These are phyloP conservation scores for Meriones unguiculatus DNA, from an alignment of 2,113 vertebrate species.

Conservation along the genomic window DNA sequence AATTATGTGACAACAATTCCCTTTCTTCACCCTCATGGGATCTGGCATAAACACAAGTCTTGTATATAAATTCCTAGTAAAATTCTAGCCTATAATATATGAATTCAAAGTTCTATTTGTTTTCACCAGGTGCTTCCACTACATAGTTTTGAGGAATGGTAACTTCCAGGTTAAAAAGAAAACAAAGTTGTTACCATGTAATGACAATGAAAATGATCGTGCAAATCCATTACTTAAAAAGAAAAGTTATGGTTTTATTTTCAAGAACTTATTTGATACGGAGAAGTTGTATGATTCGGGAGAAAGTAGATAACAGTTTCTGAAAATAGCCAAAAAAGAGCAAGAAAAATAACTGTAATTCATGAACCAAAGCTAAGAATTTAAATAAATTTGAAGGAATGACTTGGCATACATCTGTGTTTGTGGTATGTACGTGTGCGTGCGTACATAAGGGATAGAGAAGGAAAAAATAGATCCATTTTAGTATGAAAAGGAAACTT, in stretches of 20 bases:
- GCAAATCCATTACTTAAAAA: background rate
- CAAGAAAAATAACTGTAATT: background rate
- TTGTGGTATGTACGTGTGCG: too few species aligned
- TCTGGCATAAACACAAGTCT: background rate
- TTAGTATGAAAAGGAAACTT: background rate
- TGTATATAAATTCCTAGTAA: background rate
- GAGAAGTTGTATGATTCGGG: background rate
- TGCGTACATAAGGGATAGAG: background rate
- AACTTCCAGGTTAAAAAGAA: background rate
- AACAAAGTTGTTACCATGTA: background rate
- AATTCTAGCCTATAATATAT: background rate
- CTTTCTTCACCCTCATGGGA: background rate
- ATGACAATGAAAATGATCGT: background rate
- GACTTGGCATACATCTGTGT: background rate
- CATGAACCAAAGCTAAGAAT: background rate
- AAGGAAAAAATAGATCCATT: background rate
- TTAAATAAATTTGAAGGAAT: background rate
- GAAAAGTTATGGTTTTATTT: background rate
- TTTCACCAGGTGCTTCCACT: background rate
- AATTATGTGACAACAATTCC: background rate
- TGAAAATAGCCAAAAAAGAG: background rate
- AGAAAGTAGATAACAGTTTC: background rate
- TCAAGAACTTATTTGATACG: background rate
- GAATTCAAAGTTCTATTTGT: background rate
- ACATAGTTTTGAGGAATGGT: background rate